phyloP scores from a whole-genome alignment of 2,888 invertebrate species.

The Catocala nupta region DNA sequence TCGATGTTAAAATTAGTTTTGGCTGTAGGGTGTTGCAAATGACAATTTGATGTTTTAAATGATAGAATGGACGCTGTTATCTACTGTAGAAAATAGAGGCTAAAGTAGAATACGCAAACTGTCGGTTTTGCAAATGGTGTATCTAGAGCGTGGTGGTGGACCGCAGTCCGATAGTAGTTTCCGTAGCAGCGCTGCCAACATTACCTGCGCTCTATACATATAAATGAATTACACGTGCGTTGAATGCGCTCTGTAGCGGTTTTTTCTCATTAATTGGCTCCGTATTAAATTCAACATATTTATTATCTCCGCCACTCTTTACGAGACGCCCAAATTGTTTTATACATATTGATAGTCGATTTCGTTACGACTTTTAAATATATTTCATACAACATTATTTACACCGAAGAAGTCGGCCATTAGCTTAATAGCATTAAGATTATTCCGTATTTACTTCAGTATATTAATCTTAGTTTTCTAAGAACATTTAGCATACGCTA shows the following conservation, averaged over 20 bases:
- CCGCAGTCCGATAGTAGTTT: constrained; percentile 36
- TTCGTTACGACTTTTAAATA: constrained; percentile 29
- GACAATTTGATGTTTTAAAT: constrained; percentile 2
- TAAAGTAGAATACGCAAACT: constrained; percentile 10
- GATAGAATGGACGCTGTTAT: background rate
- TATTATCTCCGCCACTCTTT: constrained; percentile 24
- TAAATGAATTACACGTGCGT: constrained; percentile 19
- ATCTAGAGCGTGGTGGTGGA: constrained; percentile 47
- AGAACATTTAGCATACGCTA: constrained; percentile 39
- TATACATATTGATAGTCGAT: constrained; percentile 22
- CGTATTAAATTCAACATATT: constrained; percentile 26
- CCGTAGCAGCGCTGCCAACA: constrained; percentile 33
- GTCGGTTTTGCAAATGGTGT: constrained; percentile 43
- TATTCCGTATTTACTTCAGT: constrained; percentile 27
- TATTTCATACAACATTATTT: constrained; percentile 27
- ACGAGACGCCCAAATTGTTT: constrained; percentile 23
- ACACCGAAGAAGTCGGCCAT: constrained; percentile 35
- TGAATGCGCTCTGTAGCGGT: constrained; percentile 12
- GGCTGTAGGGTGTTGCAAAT: constrained; percentile 5
- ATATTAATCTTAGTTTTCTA: constrained; percentile 45
- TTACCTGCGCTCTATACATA: constrained; percentile 33
- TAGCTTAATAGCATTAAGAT: constrained; percentile 48
- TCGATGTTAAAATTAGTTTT: constrained; percentile 5
- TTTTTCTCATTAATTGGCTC: constrained; percentile 33
- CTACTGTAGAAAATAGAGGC: constrained; percentile 16